phyloP scores from a whole-genome alignment of 2,888 invertebrate genomes.

The Calliphora vomitoria region DNA sequence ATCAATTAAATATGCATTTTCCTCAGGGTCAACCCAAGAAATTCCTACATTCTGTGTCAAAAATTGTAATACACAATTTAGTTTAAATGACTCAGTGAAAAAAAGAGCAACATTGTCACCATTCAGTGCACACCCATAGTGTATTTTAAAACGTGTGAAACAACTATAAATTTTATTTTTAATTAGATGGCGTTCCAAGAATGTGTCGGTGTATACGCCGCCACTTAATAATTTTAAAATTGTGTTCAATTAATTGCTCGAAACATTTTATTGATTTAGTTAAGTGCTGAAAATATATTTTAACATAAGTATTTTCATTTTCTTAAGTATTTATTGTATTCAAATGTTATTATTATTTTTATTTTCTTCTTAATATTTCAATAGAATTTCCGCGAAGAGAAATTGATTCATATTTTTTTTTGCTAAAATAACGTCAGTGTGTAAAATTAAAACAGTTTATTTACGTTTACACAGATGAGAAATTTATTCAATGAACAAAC shows the following conservation, averaged over 20 bases:
- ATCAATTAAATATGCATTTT: too few relatives aligned
- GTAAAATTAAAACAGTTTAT: conserved; percentile 44
- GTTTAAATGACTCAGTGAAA: background rate
- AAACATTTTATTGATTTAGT: conserved; percentile 68
- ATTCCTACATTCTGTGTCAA: too few relatives aligned
- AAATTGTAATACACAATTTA: too few relatives aligned
- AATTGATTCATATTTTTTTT: conserved; percentile 51
- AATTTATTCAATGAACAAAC: conserved; percentile 10
- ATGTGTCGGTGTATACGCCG: conserved; percentile 49
- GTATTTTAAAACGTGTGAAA: conserved; percentile 33
- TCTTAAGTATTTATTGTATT: conserved; percentile 5
- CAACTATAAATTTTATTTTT: conserved; percentile 38
- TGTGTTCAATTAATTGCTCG: conserved; percentile 66
- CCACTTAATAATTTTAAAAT: conserved; percentile 55
- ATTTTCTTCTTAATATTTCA: conserved; percentile 35
- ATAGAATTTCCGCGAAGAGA: conserved; percentile 57
- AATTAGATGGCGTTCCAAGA: conserved; percentile 55
- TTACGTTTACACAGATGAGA: conserved; percentile 8
- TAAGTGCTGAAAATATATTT: conserved; percentile 35
- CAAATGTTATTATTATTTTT: background rate
- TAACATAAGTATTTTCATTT: conserved; percentile 33
- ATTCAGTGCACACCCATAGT: conserved; percentile 14
- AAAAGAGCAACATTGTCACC: background rate
- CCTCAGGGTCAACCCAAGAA: too few relatives aligned
- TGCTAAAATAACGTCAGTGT: conserved; percentile 47